Percentiles rank a stretch among this genome's conserved stretches.
Conservation (phyloP, 2,113 vertebrate species). For the Ochotona princeps region DNA sequence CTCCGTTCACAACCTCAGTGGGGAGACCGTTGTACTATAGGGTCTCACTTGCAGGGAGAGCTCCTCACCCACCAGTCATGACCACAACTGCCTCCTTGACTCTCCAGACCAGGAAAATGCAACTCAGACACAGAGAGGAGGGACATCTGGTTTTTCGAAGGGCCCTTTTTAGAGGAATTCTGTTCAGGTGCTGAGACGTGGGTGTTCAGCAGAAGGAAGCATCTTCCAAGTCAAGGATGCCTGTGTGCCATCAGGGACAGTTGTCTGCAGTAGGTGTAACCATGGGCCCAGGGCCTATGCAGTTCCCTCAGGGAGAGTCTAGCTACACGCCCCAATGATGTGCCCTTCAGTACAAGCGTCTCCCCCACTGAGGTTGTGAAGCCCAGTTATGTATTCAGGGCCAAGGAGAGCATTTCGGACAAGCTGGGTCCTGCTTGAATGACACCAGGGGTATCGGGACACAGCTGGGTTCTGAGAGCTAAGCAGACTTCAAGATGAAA, state of each 20-base stretch:
- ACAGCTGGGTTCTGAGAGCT: neutral
- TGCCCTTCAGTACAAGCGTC: no score
- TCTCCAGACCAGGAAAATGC: neutral
- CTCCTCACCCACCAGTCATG: no score
- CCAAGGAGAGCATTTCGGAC: neutral
- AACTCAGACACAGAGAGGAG: neutral
- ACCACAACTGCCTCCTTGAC: neutral
- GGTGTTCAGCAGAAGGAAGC: neutral
- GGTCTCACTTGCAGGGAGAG: no score
- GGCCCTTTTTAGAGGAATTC: slow-evolving; percentile 34
- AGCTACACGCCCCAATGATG: no score
- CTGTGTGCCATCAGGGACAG: neutral
- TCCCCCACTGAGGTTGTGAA: no score
- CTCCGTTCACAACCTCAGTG: slow-evolving; percentile 7
- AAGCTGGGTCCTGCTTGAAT: neutral
- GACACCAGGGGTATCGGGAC: neutral
- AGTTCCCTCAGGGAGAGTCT: neutral
- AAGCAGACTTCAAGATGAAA: neutral
- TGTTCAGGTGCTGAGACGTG: slow-evolving; percentile 8
- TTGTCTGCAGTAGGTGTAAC: neutral
- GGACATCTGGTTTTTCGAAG: slow-evolving; percentile 26
- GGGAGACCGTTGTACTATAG: neutral
- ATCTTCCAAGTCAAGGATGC: neutral
- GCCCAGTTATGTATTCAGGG: no score
- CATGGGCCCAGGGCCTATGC: neutral